Percentiles rank a stretch among this genome's conserved stretches.
Conservation (phyloP, 2,888 invertebrate genomes). For the Fissipunctia ypsillon region DNA sequence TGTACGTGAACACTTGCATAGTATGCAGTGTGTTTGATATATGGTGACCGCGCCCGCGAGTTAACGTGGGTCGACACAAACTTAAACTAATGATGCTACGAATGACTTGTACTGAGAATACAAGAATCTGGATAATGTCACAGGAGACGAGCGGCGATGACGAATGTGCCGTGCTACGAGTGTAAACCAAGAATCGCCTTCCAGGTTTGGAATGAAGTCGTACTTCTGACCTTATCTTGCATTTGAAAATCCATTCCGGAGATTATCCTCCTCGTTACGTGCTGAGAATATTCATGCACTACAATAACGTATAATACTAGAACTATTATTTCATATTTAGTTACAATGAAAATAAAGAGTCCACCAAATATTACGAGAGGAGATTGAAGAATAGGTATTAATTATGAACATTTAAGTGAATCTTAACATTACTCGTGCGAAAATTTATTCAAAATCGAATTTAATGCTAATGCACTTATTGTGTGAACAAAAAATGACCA, state of each 20-base stretch:
- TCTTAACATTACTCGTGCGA: not conserved
- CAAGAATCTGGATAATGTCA: not conserved
- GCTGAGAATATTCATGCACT: conserved; percentile 49
- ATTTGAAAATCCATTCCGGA: conserved; percentile 30
- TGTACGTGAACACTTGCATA: too few species aligned
- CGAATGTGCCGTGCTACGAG: not conserved
- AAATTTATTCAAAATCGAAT: not conserved
- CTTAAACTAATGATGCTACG: too few species aligned
- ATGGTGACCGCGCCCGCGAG: too few species aligned
- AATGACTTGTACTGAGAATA: too few species aligned
- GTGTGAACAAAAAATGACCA: too few species aligned
- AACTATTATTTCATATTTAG: conserved; percentile 40
- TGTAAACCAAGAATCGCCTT: not conserved
- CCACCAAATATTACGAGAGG: not conserved
- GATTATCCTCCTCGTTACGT: conserved; percentile 56
- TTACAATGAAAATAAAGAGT: conserved; percentile 18
- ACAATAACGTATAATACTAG: conserved; percentile 20
- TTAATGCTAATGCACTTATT: too few species aligned
- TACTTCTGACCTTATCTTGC: conserved; percentile 28
- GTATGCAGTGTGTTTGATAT: too few species aligned
- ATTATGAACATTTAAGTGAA: not conserved
- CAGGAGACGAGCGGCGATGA: not conserved
- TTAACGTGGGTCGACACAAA: too few species aligned
- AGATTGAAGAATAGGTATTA: not conserved
- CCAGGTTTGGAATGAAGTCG: not conserved